These are phyloP conservation scores for Cossypha niveicapilla DNA, from an alignment of 2,797 vertebrate genomes.

Conservation along the genomic window DNA sequence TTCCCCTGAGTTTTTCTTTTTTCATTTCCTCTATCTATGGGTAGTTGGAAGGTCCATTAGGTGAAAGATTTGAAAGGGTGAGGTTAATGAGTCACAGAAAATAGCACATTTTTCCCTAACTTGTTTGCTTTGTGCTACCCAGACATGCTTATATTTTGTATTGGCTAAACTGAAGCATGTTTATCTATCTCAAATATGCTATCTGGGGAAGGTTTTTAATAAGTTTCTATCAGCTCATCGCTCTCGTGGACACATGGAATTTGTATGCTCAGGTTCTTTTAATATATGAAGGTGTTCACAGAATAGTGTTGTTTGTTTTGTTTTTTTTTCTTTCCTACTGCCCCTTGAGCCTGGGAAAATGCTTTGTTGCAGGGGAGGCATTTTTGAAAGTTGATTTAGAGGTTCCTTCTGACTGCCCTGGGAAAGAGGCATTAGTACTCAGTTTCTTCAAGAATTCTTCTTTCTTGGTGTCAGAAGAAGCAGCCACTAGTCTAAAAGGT, in stretches of 20 bases:
- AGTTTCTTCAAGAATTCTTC: not conserved
- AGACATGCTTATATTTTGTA: not conserved
- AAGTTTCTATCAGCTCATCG: not conserved
- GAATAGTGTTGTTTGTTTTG: not conserved
- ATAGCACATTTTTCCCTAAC: not conserved
- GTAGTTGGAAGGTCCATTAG: not conserved
- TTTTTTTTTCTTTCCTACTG: not conserved
- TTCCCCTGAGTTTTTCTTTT: conserved; percentile 13
- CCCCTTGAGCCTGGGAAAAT: not conserved
- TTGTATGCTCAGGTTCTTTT: not conserved
- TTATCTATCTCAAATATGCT: not conserved
- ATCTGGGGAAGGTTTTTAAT: not conserved
- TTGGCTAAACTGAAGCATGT: not conserved
- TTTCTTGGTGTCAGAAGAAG: not conserved
- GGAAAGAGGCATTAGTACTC: not conserved
- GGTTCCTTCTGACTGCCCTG: not conserved
- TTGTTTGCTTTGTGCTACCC: not conserved
- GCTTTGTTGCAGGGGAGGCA: not conserved
- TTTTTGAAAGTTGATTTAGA: conserved; percentile 16
- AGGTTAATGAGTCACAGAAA: not conserved
- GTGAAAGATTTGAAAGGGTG: not conserved
- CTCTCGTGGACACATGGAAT: not conserved
- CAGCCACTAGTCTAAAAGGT: not conserved
- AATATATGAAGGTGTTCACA: not conserved
- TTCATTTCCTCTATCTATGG: not conserved